A percentile compares a stretch with the other conserved stretches of the same genome.
Evolutionary conservation across 2,888 invertebrate genomes (phyloP).

Genomic region (Eudemis profundana): DNA sequence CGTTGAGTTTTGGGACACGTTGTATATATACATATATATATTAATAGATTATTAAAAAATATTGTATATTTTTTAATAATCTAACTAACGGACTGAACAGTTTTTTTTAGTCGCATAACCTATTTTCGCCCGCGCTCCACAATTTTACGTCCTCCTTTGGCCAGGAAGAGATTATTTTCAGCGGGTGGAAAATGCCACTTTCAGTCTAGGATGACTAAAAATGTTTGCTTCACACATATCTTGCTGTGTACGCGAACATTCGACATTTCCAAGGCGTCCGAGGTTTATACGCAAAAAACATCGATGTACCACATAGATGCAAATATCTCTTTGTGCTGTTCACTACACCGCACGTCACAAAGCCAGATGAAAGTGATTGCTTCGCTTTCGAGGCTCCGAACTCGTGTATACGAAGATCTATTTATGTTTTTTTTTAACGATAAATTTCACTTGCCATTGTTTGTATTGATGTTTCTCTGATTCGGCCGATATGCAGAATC

Average conservation of each 20-base stretch:
- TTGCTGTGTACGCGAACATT: constrained; percentile 51
- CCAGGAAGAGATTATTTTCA: too few species aligned
- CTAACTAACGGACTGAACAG: too few species aligned
- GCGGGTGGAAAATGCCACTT: background rate
- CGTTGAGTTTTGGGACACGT: too few species aligned
- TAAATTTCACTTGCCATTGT: constrained; percentile 44
- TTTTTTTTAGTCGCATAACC: too few species aligned
- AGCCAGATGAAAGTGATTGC: constrained; percentile 80
- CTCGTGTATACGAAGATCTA: constrained; percentile 40
- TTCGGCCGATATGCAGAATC: constrained; percentile 42
- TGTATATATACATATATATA: too few species aligned
- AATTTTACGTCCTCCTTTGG: too few species aligned
- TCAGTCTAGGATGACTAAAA: too few species aligned
- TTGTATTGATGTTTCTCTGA: constrained; percentile 44
- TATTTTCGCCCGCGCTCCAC: too few species aligned
- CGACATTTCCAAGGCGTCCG: constrained; percentile 62
- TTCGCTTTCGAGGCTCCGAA: constrained; percentile 65
- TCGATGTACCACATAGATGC: constrained; percentile 82
- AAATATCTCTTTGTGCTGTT: constrained; percentile 76
- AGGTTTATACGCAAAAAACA: constrained; percentile 62
- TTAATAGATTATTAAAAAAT: too few species aligned
- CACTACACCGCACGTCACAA: constrained; percentile 64
- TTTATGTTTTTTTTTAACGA: constrained; percentile 41
- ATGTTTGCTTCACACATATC: too few species aligned
- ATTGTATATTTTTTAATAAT: too few species aligned